Evolutionary conservation across 1,140 invertebrate genomes (phyloP).

Genomic region (Lasioglossum baleicum): DNA sequence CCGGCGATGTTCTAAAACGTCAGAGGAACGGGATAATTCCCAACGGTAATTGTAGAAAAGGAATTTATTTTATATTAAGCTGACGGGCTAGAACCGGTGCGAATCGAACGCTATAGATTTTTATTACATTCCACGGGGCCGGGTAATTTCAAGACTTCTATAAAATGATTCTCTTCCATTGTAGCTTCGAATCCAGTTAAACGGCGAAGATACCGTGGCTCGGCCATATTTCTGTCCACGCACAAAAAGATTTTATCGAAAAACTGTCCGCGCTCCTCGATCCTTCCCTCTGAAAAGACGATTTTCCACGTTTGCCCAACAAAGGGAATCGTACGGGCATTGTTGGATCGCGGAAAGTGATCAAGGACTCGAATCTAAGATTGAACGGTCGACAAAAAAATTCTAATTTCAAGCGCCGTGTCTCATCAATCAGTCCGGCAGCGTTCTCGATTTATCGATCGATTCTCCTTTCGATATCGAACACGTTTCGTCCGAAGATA

Average conservation of each 20-base stretch:
- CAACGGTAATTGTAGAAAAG: constrained; percentile 7
- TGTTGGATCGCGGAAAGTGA: constrained; percentile 6
- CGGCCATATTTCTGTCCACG: constrained; percentile 39
- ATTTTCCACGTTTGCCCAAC: constrained; percentile 17
- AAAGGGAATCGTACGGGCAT: constrained; percentile 8
- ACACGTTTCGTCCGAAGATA: no score
- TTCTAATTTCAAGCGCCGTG: not conserved
- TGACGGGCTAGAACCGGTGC: not conserved
- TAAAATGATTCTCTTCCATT: constrained; percentile 26
- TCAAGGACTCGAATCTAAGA: not conserved
- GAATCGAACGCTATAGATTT: constrained; percentile 12
- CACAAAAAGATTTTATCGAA: constrained; percentile 46
- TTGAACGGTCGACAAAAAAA: not conserved
- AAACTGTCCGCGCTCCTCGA: constrained; percentile 7
- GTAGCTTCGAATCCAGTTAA: constrained; percentile 28
- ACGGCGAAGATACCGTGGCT: constrained; percentile 21
- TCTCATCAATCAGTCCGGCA: not conserved
- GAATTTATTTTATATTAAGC: constrained; percentile 13
- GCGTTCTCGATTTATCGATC: not conserved
- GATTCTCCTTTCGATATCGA: no score
- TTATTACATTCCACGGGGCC: constrained; percentile 15
- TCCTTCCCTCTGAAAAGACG: constrained; percentile 16
- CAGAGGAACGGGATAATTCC: not conserved
- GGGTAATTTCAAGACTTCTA: constrained; percentile 7
- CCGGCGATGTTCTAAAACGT: not conserved